phyloP scores from a whole-genome alignment of 2,888 invertebrate species.

The Pogonocherus hispidulus region DNA sequence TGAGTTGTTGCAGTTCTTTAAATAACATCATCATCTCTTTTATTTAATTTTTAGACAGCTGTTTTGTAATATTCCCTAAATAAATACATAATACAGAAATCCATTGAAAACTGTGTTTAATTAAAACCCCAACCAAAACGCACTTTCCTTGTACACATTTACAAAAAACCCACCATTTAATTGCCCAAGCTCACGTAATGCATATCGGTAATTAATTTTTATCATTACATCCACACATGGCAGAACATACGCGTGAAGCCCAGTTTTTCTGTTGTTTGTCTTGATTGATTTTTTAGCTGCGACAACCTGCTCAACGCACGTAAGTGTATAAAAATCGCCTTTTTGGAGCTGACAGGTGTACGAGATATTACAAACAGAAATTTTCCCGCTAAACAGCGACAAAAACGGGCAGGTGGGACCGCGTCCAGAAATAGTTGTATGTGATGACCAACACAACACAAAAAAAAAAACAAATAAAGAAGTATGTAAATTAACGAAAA shows the following conservation, averaged over 20 bases:
- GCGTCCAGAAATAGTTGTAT: slow-evolving; percentile 22
- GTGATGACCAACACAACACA: slow-evolving; percentile 18
- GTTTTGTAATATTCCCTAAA: neutral
- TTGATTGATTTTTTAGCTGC: slow-evolving; percentile 24
- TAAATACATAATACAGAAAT: neutral
- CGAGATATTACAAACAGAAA: slow-evolving; percentile 12
- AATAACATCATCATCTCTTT: no score
- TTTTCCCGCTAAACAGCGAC: slow-evolving; percentile 26
- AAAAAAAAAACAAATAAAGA: slow-evolving; percentile 25
- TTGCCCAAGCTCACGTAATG: slow-evolving; percentile 9
- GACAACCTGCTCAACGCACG: slow-evolving; percentile 21
- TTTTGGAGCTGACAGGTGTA: slow-evolving; percentile 27
- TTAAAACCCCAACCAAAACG: neutral
- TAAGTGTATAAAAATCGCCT: slow-evolving; percentile 25
- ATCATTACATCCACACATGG: slow-evolving; percentile 22
- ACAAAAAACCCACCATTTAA: neutral
- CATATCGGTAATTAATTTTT: slow-evolving; percentile 21
- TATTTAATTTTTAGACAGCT: neutral
- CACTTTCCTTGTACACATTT: neutral
- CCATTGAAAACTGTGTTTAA: neutral
- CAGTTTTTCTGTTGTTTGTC: slow-evolving; percentile 20
- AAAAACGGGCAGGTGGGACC: slow-evolving; percentile 28
- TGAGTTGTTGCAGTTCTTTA: no score
- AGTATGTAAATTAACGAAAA: slow-evolving; percentile 30
- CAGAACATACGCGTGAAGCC: neutral